Evolutionary conservation across 1,140 invertebrate species (phyloP).

Genomic region (Aphelenchoides avenae): DNA sequence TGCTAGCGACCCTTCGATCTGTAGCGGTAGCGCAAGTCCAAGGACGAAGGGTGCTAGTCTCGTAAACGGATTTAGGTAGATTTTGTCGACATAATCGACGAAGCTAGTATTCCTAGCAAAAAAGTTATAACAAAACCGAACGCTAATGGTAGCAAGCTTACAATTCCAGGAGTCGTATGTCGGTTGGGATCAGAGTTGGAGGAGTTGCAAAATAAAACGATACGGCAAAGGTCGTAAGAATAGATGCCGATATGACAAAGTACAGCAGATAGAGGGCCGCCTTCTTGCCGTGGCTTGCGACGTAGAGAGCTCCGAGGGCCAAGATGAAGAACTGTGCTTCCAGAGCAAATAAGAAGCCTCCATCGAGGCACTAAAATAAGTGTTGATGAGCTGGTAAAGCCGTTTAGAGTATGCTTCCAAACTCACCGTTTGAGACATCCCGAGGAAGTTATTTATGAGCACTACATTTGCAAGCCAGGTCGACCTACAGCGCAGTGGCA

Average conservation of each 20-base stretch:
- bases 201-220: slow-evolving; percentile 14
- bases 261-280: neutral
- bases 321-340: slow-evolving; percentile 44
- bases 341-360: slow-evolving; percentile 38
- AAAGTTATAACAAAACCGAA: too few relatives aligned
- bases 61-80: slow-evolving; percentile 35
- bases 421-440: slow-evolving; percentile 33
- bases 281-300: slow-evolving; percentile 5
- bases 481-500: slow-evolving; percentile 24
- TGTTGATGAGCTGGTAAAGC: neutral
- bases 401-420: neutral
- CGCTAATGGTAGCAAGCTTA: too few relatives aligned
- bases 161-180: neutral
- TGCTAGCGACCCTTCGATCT: neutral
- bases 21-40: slow-evolving; percentile 15
- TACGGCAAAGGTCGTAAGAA: slow-evolving; percentile 22
- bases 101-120: too few relatives aligned
- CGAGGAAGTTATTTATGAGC: slow-evolving; percentile 40
- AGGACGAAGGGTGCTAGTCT: slow-evolving; percentile 29
- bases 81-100: slow-evolving; percentile 26
- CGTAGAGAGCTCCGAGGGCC: slow-evolving; percentile 7
- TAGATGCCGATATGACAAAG: slow-evolving; percentile 7
- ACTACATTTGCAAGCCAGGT: slow-evolving; percentile 34
- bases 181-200: slow-evolving; percentile 39
- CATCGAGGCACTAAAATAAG: slow-evolving; percentile 35